Evolutionary conservation across 2,113 vertebrate species (phyloP).

Genomic region (Neolamprologus modestus): DNA sequence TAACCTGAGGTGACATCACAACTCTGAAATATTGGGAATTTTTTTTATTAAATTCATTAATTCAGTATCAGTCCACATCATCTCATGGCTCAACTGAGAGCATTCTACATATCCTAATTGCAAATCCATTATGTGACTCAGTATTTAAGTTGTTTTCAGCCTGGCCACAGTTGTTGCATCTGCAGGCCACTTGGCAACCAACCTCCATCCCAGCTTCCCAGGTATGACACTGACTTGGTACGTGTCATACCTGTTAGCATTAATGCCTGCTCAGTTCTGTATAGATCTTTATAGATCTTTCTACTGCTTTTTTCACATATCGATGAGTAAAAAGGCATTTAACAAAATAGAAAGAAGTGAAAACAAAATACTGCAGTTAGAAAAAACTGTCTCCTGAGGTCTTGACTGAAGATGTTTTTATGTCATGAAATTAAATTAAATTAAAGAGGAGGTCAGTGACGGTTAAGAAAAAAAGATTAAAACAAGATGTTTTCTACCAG

Average conservation of each 20-base stretch:
- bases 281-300: background rate
- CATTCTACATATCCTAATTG: background rate
- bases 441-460: background rate
- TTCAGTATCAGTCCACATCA: background rate
- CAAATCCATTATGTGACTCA: background rate
- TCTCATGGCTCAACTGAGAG: background rate
- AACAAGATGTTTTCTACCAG: background rate
- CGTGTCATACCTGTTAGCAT: background rate
- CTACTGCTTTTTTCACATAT: background rate
- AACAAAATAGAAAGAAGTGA: background rate
- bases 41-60: background rate
- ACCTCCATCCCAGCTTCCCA: background rate
- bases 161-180: background rate
- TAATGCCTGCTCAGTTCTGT: background rate
- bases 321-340: background rate
- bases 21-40: background rate
- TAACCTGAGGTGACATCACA: background rate
- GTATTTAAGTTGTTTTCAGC: background rate
- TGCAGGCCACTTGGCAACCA: background rate
- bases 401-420: background rate
- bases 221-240: background rate
- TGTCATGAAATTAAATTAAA: background rate
- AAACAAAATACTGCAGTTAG: background rate
- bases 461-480: background rate
- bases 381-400: background rate